Evolutionary conservation across 2,113 vertebrate genomes (phyloP), one percentile per base, ranked within the genome.

Genomic region (Vicugna pacos): DNA sequence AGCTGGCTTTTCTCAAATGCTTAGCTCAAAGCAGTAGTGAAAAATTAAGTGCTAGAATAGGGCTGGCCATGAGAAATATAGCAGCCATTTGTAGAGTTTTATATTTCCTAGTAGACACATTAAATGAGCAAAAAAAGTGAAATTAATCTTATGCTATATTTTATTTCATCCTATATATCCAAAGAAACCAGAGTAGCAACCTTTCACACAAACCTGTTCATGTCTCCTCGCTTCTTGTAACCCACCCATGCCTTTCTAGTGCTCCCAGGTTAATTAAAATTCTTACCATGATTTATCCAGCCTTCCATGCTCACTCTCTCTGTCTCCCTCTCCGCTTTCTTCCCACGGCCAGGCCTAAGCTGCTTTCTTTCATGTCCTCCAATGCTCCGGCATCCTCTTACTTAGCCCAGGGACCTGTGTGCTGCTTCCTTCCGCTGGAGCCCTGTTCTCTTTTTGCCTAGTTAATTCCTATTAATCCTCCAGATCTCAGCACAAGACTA

Each of bases 121-220:
- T 77, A 73, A 50, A 91, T 89, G 4, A 73, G 9, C 48, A 58
- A 76, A 90, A 90, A n/a, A 48, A 54, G 1, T 88, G 16, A 72
- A 92, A 79, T 84, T 88, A 70, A 80, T 84, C 79, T 85, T 75
- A 65, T 58, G 52, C 24, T 90, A 46, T 35, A 60, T 58, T 79
- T 95, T 50, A 83, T 30, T 83, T 88, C n/a, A 48, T 42, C 8
- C 30, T 56, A 0, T 56, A 56, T 56, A 16, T 42, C 22, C 38
- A 82, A 85, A 89, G 32, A 30, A 94, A 80, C 46, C 20, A 82
- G 54, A 42, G 22, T 35, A 77, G 17, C 28, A 67, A 19, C 52
- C 30, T 50, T 92, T 81, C 30, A 72, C 50, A 32, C 42, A 77
- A 83, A 83, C 20, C 13, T 58, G 7, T 67, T 54, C 2, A 0